phyloP scores from a whole-genome alignment of 2,888 invertebrate genomes.

The Leucoma salicis region DNA sequence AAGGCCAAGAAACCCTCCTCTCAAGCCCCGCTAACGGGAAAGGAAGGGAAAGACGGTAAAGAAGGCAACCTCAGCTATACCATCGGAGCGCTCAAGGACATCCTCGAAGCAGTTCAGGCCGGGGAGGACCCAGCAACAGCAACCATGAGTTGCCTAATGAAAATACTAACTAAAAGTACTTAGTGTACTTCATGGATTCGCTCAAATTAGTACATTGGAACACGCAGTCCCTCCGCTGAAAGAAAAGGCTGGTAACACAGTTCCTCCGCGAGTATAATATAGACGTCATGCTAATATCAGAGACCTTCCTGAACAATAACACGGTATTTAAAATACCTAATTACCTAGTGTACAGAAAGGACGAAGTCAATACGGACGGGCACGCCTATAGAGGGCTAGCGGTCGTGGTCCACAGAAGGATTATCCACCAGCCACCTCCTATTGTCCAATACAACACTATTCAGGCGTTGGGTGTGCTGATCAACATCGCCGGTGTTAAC shows the following conservation, averaged over 20 bases:
- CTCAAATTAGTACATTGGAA: neutral
- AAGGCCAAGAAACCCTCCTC: no score
- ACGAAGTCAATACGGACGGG: neutral
- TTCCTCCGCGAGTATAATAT: neutral
- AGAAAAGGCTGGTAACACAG: no score
- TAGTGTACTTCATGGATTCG: no score
- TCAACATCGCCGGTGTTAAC: neutral
- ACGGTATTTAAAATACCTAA: neutral
- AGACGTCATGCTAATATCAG: neutral
- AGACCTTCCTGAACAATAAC: neutral
- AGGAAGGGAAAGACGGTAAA: no score
- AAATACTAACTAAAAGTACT: no score
- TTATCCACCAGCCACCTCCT: neutral
- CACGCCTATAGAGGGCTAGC: neutral
- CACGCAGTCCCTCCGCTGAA: no score
- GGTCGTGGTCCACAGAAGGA: neutral
- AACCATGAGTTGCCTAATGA: no score
- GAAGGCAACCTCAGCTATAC: no score
- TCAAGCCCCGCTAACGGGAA: no score
- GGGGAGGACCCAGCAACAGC: no score
- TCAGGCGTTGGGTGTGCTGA: neutral
- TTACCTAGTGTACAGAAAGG: neutral
- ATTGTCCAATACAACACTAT: neutral
- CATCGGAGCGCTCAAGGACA: no score
- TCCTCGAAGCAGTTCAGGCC: no score